These are phyloP conservation scores for Prionailurus viverrinus DNA, from an alignment of 2,113 vertebrate genomes.

Conservation along the genomic window DNA sequence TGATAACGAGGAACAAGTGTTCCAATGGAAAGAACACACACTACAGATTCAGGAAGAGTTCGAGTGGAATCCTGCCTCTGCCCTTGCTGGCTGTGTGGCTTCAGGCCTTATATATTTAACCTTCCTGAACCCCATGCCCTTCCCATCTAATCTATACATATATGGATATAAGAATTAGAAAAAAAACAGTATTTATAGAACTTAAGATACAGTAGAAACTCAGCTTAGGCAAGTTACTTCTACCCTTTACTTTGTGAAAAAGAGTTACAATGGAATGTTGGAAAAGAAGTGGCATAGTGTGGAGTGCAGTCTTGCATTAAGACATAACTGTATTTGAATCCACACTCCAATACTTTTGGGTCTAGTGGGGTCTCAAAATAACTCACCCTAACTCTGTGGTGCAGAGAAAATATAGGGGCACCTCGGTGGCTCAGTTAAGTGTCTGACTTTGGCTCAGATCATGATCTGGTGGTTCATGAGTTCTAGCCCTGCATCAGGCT, in stretches of 20 bases:
- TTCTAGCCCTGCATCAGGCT: no score
- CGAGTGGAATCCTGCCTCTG: background rate
- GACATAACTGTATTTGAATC: background rate
- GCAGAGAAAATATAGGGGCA: background rate
- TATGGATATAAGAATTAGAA: background rate
- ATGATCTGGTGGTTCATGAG: no score
- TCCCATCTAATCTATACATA: background rate
- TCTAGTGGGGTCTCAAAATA: background rate
- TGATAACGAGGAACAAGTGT: background rate
- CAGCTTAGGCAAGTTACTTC: background rate
- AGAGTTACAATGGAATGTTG: background rate
- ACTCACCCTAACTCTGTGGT: background rate
- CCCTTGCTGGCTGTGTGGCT: background rate
- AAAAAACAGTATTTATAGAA: background rate
- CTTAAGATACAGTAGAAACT: background rate
- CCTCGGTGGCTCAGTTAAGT: no score
- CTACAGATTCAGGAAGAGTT: background rate
- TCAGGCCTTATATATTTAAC: background rate
- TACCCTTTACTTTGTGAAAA: background rate
- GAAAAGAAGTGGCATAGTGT: background rate
- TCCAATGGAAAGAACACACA: background rate
- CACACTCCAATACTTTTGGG: background rate
- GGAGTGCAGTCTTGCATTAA: background rate
- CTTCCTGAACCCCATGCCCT: background rate
- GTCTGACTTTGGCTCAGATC: no score